phyloP scores from a whole-genome alignment of 2,113 vertebrate genomes.

The Lagopus leucura region DNA sequence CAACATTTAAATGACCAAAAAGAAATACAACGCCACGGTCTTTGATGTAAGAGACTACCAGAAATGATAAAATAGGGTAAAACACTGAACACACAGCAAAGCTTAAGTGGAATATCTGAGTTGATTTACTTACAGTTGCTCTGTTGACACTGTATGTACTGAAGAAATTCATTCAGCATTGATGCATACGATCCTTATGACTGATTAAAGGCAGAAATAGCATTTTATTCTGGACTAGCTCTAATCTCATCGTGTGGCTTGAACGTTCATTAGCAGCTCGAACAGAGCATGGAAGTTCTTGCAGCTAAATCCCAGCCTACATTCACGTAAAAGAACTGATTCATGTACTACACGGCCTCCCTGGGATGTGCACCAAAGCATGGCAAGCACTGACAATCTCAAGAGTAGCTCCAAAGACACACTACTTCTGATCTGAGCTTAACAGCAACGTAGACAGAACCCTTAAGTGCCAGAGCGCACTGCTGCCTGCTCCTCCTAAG shows the following conservation, averaged over 20 bases:
- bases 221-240: background rate
- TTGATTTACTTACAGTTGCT: background rate
- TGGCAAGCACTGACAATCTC: background rate
- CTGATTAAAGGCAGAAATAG: background rate
- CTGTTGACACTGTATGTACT: background rate
- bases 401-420: background rate
- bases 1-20: background rate
- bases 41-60: background rate
- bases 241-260: background rate
- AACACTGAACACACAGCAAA: background rate
- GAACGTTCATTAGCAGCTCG: background rate
- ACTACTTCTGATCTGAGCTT: background rate
- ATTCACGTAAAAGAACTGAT: background rate
- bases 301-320: background rate
- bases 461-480: rapidly evolving
- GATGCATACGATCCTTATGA: rapidly evolving
- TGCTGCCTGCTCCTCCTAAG: background rate
- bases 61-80: background rate
- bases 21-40: background rate
- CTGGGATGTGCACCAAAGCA: background rate
- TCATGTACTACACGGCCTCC: background rate
- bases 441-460: background rate
- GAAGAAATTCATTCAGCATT: background rate
- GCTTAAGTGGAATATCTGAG: background rate
- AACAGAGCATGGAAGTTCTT: background rate